Evolutionary conservation across 2,113 vertebrate genomes (phyloP).

Genomic region (Plectropomus leopardus): DNA sequence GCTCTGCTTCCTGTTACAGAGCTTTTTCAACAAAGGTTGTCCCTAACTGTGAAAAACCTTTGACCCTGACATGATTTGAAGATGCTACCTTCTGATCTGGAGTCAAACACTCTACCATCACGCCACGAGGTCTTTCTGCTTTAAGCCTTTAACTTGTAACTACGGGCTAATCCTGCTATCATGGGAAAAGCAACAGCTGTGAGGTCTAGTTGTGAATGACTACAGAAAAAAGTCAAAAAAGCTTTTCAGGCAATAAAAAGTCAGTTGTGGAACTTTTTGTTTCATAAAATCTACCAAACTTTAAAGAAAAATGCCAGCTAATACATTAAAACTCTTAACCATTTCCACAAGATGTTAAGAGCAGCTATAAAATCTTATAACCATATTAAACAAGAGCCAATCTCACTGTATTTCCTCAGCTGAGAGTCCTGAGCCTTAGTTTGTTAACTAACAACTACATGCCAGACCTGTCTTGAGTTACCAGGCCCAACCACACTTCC

Average conservation of each 20-base stretch:
- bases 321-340: background rate
- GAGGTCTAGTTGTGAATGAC: background rate
- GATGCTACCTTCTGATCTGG: constrained; percentile 21
- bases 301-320: background rate
- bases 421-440: background rate
- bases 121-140: constrained; percentile 20
- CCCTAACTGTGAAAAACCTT: background rate
- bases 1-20: background rate
- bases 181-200: background rate
- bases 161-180: background rate
- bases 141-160: background rate
- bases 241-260: background rate
- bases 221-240: background rate
- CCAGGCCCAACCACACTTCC: background rate
- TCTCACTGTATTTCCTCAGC: background rate
- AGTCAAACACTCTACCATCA: constrained; percentile 9
- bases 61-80: constrained; percentile 27
- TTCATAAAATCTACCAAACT: background rate
- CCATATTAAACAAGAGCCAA: background rate
- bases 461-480: constrained; percentile 3
- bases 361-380: background rate
- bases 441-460: background rate
- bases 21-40: background rate
- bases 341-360: background rate
- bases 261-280: background rate